A percentile compares a stretch with the other conserved stretches of the same genome.
These are phyloP conservation scores for Taenaris catops DNA, from an alignment of 2,888 invertebrate species.

Conservation along the genomic window DNA sequence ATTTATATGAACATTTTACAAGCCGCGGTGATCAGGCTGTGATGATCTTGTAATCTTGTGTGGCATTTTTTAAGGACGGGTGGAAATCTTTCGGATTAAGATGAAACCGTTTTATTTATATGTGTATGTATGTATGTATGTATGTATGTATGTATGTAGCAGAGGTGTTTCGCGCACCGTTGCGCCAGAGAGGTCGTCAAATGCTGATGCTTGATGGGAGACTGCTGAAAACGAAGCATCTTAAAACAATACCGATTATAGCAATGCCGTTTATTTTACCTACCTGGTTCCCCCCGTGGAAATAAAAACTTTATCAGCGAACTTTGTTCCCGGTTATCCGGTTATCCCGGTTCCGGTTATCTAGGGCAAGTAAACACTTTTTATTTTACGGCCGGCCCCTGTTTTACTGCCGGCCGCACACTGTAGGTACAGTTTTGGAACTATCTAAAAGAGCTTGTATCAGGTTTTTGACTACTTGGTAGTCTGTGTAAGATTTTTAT, in stretches of 20 bases:
- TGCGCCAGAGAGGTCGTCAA: no score
- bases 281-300: constrained; percentile 29
- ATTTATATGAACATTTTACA: no score
- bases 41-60: no score
- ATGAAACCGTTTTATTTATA: no score
- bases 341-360: no score
- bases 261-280: constrained; percentile 15
- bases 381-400: constrained; percentile 67
- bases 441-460: constrained; percentile 33
- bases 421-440: constrained; percentile 30
- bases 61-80: no score
- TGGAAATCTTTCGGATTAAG: no score
- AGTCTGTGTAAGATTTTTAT: constrained; percentile 25
- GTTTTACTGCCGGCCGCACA: constrained; percentile 45
- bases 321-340: constrained; percentile 71
- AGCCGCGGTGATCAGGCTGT: no score
- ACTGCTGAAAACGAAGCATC: constrained; percentile 16
- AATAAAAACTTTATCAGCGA: constrained; percentile 76
- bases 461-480: constrained; percentile 31
- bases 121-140: no score
- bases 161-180: no score
- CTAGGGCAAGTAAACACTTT: constrained; percentile 70
- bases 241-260: constrained; percentile 21
- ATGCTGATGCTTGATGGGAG: no score
- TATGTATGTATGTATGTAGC: no score